Conservation (phyloP, 2,888 invertebrate genomes). For the Tricholauxania praeusta region DNA sequence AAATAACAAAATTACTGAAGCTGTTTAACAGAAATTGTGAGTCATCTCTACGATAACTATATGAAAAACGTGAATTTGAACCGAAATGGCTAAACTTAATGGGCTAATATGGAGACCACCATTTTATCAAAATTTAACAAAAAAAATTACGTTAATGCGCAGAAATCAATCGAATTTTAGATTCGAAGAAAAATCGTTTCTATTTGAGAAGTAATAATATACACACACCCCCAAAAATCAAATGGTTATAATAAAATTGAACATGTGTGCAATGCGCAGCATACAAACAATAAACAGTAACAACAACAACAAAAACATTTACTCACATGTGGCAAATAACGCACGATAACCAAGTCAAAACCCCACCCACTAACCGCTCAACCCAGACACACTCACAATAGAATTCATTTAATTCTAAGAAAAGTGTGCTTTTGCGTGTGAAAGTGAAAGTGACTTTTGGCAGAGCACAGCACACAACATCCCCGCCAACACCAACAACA, state of each 20-base stretch:
- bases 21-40: no score
- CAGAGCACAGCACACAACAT: not conserved
- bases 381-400: not conserved
- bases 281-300: not conserved
- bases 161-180: not conserved
- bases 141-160: slow-evolving; percentile 26
- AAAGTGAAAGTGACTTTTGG: slow-evolving; percentile 26
- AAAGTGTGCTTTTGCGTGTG: slow-evolving; percentile 14
- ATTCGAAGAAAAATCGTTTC: no score
- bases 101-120: no score
- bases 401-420: not conserved
- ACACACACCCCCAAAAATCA: no score
- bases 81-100: no score
- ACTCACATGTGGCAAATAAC: not conserved
- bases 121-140: not conserved
- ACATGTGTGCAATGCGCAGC: slow-evolving; percentile 15
- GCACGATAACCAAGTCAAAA: not conserved
- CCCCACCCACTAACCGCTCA: not conserved
- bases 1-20: no score
- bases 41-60: no score
- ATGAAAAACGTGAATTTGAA: no score
- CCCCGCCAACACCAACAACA: not conserved
- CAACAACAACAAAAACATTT: not conserved
- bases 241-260: not conserved
- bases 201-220: no score